These are phyloP conservation scores for Melanchra persicariae DNA, from an alignment of 2,888 invertebrate species.

Conservation along the genomic window DNA sequence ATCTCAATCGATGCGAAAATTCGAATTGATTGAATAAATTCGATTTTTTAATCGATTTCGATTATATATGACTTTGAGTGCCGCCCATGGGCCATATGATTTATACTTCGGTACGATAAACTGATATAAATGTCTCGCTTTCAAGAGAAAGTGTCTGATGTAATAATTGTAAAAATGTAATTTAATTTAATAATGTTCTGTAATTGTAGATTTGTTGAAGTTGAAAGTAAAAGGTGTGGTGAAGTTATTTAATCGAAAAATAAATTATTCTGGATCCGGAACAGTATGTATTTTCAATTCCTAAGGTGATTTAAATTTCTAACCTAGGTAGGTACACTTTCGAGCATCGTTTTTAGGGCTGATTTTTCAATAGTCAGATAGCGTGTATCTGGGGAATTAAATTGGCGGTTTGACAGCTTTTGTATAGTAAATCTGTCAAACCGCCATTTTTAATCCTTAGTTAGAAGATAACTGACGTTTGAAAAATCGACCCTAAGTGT, in stretches of 20 bases:
- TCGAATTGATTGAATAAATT: conserved; percentile 81
- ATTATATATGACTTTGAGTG: conserved; percentile 82
- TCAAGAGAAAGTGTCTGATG: conserved; percentile 61
- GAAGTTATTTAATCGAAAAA: conserved; percentile 26
- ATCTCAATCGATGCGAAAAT: conserved; percentile 77
- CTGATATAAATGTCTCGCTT: conserved; percentile 46
- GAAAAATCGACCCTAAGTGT: no score
- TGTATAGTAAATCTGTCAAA: no score
- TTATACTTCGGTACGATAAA: conserved; percentile 67
- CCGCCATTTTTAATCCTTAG: no score
- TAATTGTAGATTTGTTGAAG: conserved; percentile 45
- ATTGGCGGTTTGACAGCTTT: no score
- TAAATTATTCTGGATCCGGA: not conserved
- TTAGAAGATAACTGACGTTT: no score
- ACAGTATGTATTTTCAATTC: not conserved
- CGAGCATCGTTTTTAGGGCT: no score
- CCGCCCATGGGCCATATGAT: conserved; percentile 73
- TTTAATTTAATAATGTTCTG: conserved; percentile 53
- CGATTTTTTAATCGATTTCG: conserved; percentile 82
- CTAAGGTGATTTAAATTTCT: not conserved
- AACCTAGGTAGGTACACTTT: no score
- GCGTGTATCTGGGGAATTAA: no score
- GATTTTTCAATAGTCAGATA: no score
- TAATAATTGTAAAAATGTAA: conserved; percentile 63
- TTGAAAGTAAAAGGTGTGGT: conserved; percentile 14